These are phyloP conservation scores for Pteromalus puparum DNA, from an alignment of 1,140 invertebrate genomes.

Conservation along the genomic window DNA sequence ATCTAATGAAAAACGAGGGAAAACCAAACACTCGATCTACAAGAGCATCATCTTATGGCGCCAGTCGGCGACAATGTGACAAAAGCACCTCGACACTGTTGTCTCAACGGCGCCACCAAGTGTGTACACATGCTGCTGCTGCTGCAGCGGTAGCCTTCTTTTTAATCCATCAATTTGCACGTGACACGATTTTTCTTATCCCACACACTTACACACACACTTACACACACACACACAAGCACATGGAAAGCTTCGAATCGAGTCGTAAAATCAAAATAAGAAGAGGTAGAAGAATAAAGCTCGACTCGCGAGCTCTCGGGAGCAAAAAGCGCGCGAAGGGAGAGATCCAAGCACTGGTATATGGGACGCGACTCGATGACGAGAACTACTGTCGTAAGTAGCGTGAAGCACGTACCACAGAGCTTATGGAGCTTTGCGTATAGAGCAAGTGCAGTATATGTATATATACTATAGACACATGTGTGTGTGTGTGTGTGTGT, in stretches of 20 bases:
- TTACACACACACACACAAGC: no score
- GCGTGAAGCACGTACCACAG: background rate
- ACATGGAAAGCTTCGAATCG: no score
- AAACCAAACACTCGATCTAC: background rate
- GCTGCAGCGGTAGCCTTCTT: no score
- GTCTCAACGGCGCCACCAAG: background rate
- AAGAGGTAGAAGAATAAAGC: slow-evolving; percentile 38
- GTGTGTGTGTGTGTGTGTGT: background rate
- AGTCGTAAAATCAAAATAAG: background rate
- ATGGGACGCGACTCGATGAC: slow-evolving; percentile 19
- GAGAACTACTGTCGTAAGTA: slow-evolving; percentile 14
- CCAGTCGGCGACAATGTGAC: background rate
- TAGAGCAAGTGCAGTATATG: background rate
- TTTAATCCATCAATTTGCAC: no score
- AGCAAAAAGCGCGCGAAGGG: slow-evolving; percentile 22
- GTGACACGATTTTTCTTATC: no score
- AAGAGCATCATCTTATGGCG: background rate
- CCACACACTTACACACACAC: no score
- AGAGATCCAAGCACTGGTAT: slow-evolving; percentile 37
- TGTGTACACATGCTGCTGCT: background rate
- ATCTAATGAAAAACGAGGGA: background rate
- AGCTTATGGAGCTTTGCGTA: slow-evolving; percentile 8
- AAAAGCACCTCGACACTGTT: background rate
- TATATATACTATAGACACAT: background rate
- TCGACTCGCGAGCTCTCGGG: no score